phyloP scores from a whole-genome alignment of 2,113 vertebrate species.

The Gasterosteus aculeatus region DNA sequence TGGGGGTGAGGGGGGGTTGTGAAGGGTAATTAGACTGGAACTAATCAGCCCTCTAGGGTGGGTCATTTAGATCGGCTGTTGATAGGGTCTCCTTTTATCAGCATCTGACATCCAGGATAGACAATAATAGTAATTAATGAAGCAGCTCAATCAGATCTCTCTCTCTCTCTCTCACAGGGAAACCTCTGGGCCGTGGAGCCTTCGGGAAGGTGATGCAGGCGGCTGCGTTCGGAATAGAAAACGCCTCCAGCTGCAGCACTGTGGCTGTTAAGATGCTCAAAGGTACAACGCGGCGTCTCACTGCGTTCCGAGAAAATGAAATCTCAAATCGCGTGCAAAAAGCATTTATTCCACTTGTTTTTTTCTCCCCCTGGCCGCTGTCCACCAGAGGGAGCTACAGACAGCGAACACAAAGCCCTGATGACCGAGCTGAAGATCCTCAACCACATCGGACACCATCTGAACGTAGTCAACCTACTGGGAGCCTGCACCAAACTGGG shows the following conservation, averaged over 20 bases:
- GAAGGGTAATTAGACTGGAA: conserved; percentile 60
- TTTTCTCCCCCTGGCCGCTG: conserved; percentile 15
- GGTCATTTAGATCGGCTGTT: conserved; percentile 32
- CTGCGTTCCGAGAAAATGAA: neutral
- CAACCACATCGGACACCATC: conserved; percentile 93
- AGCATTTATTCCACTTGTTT: neutral
- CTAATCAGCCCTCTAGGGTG: conserved; percentile 69
- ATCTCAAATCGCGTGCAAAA: neutral
- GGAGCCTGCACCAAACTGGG: conserved; percentile 93
- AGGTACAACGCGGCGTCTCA: conserved; percentile 78
- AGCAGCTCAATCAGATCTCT: neutral
- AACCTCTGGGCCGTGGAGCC: conserved; percentile 90
- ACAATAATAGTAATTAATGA: conserved; percentile 54
- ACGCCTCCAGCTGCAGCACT: conserved; percentile 85
- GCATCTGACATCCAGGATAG: conserved; percentile 37
- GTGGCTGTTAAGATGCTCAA: conserved; percentile 98
- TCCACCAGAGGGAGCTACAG: conserved; percentile 92
- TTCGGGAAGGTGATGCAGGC: conserved; percentile 96
- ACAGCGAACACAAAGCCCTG: conserved; percentile 93
- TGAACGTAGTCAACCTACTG: conserved; percentile 95
- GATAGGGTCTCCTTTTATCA: conserved; percentile 49
- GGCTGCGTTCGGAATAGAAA: conserved; percentile 90
- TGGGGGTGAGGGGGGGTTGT: conserved; percentile 35
- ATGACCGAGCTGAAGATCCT: conserved; percentile 97
- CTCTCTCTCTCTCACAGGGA: conserved; percentile 79